phyloP scores from a whole-genome alignment of 37 sponge, comb jelly and placozoan species.

The Beroe forskalii region DNA sequence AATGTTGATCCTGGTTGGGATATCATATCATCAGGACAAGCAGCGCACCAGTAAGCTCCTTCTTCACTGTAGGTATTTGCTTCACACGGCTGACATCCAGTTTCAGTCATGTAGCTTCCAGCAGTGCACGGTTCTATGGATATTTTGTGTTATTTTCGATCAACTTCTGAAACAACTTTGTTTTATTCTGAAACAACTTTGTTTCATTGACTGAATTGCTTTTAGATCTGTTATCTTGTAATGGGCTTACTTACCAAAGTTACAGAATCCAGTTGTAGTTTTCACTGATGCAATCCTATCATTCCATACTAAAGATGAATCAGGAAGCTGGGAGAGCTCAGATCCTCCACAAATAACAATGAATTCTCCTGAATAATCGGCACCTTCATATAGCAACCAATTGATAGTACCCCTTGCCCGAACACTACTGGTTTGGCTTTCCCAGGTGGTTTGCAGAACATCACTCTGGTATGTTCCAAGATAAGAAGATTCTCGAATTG shows the following conservation, averaged over 20 bases:
- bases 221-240: too few relatives aligned
- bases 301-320: neutral
- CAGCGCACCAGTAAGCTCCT: constrained; percentile 3
- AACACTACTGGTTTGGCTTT: neutral
- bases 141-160: neutral
- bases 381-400: neutral
- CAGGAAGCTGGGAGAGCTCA: neutral
- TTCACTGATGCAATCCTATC: neutral
- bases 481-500: too few relatives aligned
- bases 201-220: too few relatives aligned
- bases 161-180: neutral
- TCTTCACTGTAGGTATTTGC: constrained; percentile 29
- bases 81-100: neutral
- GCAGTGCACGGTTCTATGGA: constrained; percentile 2
- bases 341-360: neutral
- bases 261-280: neutral
- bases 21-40: neutral
- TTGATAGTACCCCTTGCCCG: neutral
- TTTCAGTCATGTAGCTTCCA: constrained; percentile 31
- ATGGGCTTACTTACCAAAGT: too few relatives aligned
- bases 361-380: neutral
- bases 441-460: neutral
- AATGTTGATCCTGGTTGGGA: neutral
- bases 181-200: too few relatives aligned
- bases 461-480: too few relatives aligned